Base-by-base conservation (phyloP, 2,113 vertebrate species). In the Origma solitaria region DNA sequence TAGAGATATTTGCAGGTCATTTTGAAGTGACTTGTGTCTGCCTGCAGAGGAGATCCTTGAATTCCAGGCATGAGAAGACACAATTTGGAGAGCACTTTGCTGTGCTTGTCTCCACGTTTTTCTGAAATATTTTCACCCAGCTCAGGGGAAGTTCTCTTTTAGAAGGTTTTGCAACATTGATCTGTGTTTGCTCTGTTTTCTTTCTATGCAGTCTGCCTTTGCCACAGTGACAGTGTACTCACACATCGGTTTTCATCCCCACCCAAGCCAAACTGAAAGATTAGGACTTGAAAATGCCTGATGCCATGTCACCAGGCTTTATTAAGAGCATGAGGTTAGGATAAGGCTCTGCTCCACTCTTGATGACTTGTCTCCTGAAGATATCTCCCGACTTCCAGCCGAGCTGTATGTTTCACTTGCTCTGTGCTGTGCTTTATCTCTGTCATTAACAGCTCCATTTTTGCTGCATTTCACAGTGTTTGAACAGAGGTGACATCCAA, bases 201-300 rank as follows among this genome's bases (percentile, higher is more conserved):
- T 84, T 84, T 60, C 53, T 54, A 1, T 13, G 9, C 4, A 21
- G 24, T 13, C 31, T 88, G 30, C 7, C 24, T 64, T 71, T 40
- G 8, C 13, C 0, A 0, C n/a, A 24, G 23, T 62, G 54, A 33
- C 37, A 4, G 33, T 13, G 33, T 58, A 75, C 14, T 82, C 3
- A 1, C 16, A 11, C 0, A 0, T 5, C 12, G 23, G 51, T 12
- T 27, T 64, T 51, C 15, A 71, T 20, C 24, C 7, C 18, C 66
- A 86, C 1, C 11, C 49, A 78, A 73, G 54, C 37, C 24, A 64
- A 35, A 58, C 25, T 75, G 28, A 82, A 85, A 66, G 40, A 83
- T 51, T 11, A 57, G 30, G 44, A 37, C 35, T 79, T 68, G 7
- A 56, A 90, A 88, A 79, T 30, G 8, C 7, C 38, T 87, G 45